Percentiles rank a stretch among this genome's conserved stretches.
These are phyloP conservation scores for Lampropteryx suffumata DNA, from an alignment of 2,888 invertebrate species.

Conservation along the genomic window DNA sequence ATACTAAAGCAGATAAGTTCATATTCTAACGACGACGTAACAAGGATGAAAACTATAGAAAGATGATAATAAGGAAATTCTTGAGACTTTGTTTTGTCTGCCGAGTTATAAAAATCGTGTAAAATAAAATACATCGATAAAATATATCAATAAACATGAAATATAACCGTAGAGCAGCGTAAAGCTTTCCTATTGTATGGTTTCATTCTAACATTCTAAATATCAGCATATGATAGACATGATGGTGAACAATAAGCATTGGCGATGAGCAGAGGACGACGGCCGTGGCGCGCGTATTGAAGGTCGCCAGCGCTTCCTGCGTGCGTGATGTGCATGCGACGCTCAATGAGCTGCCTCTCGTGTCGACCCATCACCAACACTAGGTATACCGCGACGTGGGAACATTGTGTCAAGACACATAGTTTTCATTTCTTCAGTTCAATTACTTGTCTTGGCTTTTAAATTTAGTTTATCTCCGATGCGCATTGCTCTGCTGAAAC, in stretches of 20 bases:
- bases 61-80: too few species aligned
- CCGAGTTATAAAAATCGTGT: background rate
- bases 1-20: too few species aligned
- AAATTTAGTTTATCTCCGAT: too few species aligned
- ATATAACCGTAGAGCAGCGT: background rate
- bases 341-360: constrained; percentile 22
- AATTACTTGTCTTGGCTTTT: background rate
- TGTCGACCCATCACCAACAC: constrained; percentile 19
- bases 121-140: too few species aligned
- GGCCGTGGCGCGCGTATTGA: constrained; percentile 74
- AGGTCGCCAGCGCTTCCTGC: constrained; percentile 77
- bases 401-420: constrained; percentile 6
- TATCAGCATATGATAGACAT: constrained; percentile 28
- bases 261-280: constrained; percentile 50
- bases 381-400: constrained; percentile 6
- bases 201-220: background rate
- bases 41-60: too few species aligned
- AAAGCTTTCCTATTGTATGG: background rate
- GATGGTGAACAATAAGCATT: constrained; percentile 61
- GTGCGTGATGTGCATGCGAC: constrained; percentile 76
- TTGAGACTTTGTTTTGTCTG: too few species aligned
- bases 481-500: too few species aligned
- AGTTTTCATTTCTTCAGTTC: background rate
- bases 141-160: too few species aligned
- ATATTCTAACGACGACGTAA: too few species aligned